Percentiles rank a stretch among this genome's conserved stretches.
Evolutionary conservation across 2,113 vertebrate genomes (phyloP).

Genomic region (Rhegmatorhina hoffmannsi): DNA sequence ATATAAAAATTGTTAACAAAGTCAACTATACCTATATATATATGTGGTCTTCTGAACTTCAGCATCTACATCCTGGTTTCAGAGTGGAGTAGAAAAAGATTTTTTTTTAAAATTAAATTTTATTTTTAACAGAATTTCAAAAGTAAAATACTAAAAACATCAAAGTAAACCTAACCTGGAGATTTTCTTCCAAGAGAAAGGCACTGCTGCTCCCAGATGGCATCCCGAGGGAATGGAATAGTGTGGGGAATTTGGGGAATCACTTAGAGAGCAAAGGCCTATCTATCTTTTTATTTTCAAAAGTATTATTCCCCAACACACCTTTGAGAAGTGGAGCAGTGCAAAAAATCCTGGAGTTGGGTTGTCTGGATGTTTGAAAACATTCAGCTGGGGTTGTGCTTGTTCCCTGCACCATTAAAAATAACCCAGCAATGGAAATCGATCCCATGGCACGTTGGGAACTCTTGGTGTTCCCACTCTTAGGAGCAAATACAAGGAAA

Average conservation of each 20-base stretch:
- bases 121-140: neutral
- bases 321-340: neutral
- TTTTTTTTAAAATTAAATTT: neutral
- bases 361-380: neutral
- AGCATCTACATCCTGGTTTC: neutral
- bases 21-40: fast-evolving
- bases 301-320: neutral
- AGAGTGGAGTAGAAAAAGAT: neutral
- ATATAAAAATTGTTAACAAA: neutral
- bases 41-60: neutral
- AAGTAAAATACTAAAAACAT: neutral
- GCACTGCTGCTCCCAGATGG: neutral
- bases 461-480: neutral
- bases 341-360: neutral
- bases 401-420: neutral
- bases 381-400: neutral
- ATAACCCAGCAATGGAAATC: neutral
- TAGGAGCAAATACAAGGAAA: neutral
- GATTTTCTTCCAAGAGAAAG: neutral
- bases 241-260: neutral
- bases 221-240: neutral
- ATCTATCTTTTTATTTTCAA: neutral
- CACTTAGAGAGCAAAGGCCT: neutral
- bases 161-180: neutral
- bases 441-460: neutral